phyloP scores from a whole-genome alignment of 2,797 vertebrate species.

The Paguma larvata region DNA sequence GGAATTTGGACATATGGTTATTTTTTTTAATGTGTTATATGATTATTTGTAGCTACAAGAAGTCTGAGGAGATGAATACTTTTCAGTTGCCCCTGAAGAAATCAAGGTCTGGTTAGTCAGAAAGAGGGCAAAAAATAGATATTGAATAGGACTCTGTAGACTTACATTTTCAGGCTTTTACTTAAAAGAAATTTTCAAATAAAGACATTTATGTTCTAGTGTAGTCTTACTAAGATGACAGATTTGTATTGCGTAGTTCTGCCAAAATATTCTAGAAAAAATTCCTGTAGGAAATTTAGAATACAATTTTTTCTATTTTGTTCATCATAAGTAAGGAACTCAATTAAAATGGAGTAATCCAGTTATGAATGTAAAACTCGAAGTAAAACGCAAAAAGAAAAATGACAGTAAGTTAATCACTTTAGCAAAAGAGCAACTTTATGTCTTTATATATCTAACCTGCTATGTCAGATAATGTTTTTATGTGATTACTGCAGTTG shows the following conservation, averaged over 20 bases:
- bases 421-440: background rate
- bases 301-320: background rate
- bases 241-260: background rate
- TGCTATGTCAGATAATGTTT: background rate
- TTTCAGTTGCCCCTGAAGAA: background rate
- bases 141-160: background rate
- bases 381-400: constrained; percentile 13
- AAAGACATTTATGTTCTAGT: background rate
- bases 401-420: background rate
- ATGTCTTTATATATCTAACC: background rate
- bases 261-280: background rate
- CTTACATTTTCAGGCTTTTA: background rate
- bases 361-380: background rate
- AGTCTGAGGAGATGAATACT: background rate
- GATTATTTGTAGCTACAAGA: background rate
- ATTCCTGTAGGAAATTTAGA: background rate
- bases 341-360: background rate
- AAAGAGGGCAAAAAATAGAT: background rate
- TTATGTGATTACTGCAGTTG: background rate
- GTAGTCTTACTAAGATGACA: background rate
- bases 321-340: background rate
- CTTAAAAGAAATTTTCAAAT: background rate
- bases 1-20: background rate
- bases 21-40: background rate
- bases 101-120: background rate